Evolutionary conservation across 2,888 invertebrate genomes (phyloP).

Genomic region (Andricus quercusramuli): DNA sequence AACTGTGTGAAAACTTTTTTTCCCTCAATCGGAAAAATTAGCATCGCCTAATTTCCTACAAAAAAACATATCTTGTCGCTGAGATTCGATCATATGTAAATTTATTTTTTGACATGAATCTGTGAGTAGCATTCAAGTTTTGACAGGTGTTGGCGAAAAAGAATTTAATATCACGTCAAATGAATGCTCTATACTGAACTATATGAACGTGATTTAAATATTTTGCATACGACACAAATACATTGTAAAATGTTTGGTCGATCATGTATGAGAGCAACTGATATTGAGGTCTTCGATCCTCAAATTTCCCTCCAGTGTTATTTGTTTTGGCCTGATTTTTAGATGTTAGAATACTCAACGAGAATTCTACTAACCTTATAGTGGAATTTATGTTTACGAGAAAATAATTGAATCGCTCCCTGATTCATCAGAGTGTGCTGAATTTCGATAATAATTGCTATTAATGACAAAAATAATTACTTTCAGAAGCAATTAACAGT

Average conservation of each 20-base stretch:
- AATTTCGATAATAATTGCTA: conserved; percentile 1
- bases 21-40: too few species aligned
- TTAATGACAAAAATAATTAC: conserved; percentile 32
- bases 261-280: neutral
- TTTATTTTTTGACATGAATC: too few species aligned
- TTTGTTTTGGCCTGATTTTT: neutral
- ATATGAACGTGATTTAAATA: neutral
- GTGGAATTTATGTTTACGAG: neutral
- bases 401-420: neutral
- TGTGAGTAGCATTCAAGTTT: neutral
- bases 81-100: too few species aligned
- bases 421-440: neutral
- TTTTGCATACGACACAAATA: neutral
- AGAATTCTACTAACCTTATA: neutral
- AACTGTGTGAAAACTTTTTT: too few species aligned
- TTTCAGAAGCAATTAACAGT: conserved; percentile 30
- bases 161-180: too few species aligned
- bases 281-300: neutral
- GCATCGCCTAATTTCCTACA: too few species aligned
- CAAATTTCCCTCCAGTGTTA: neutral
- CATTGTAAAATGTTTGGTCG: neutral
- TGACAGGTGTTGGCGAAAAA: neutral
- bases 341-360: neutral
- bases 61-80: too few species aligned
- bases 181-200: too few species aligned